A percentile compares a stretch with the other conserved stretches of the same genome.
phyloP scores from a whole-genome alignment of 2,888 invertebrate genomes.

The Epinotia demarniana region DNA sequence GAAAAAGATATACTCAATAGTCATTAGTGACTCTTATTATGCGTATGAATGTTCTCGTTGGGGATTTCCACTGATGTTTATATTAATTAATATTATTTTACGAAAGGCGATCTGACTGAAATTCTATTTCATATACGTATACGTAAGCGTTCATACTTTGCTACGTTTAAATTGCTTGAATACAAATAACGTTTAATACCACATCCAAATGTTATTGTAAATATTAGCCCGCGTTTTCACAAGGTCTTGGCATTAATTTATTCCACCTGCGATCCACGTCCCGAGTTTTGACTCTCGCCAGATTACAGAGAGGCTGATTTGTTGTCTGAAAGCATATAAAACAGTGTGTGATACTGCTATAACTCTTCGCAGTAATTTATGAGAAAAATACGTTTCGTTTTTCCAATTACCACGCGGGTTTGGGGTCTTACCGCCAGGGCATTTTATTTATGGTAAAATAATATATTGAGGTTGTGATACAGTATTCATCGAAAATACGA shows the following conservation, averaged over 20 bases:
- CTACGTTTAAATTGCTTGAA: not conserved
- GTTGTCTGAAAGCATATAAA: constrained; percentile 39
- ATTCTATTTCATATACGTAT: too few relatives aligned
- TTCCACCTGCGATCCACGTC: constrained; percentile 72
- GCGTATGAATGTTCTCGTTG: too few relatives aligned
- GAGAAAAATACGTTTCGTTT: constrained; percentile 14
- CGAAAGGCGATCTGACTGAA: too few relatives aligned
- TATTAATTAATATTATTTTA: too few relatives aligned
- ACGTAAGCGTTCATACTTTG: too few relatives aligned
- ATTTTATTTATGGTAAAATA: not conserved
- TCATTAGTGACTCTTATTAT: too few relatives aligned
- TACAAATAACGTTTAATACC: constrained; percentile 6
- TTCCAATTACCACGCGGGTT: constrained; percentile 17
- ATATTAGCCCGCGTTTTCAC: constrained; percentile 55
- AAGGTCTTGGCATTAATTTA: constrained; percentile 72
- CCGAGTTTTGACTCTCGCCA: constrained; percentile 70
- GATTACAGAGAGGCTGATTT: constrained; percentile 41
- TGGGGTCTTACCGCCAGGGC: not conserved
- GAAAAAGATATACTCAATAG: too few relatives aligned
- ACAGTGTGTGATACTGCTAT: constrained; percentile 19
- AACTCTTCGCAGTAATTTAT: constrained; percentile 11
- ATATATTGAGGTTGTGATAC: too few relatives aligned
- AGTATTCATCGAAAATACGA: too few relatives aligned
- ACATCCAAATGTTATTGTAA: constrained; percentile 33
- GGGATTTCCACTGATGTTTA: too few relatives aligned